Percentiles rank a stretch among this genome's conserved stretches.
Conservation (phyloP, 2,797 vertebrate genomes). For the Galago senegalensis region DNA sequence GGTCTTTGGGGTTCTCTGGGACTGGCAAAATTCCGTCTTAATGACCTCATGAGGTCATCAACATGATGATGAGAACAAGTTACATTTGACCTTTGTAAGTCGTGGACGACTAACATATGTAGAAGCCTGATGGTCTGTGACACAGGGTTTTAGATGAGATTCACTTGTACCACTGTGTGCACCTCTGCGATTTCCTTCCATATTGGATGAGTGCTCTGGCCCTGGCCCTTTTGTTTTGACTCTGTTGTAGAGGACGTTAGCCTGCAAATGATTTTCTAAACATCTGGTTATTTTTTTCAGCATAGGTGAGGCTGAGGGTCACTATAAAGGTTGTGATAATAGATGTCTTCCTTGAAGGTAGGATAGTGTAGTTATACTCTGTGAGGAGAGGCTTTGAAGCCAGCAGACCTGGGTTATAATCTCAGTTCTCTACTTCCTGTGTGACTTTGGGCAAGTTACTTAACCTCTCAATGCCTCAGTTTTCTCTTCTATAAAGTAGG, state of each 20-base stretch:
- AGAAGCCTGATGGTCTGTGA: neutral
- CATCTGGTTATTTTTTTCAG: neutral
- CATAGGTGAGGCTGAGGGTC: neutral
- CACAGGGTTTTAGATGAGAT: neutral
- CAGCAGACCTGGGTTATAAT: neutral
- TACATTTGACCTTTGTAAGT: neutral
- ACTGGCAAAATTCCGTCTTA: constrained; percentile 6
- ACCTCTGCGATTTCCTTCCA: neutral
- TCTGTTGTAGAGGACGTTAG: neutral
- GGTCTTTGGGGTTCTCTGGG: neutral
- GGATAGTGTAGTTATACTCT: neutral
- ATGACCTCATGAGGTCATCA: neutral
- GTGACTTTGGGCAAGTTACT: neutral
- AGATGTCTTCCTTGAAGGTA: neutral
- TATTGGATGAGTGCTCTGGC: neutral
- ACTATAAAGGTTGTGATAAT: neutral
- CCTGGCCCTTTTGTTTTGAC: constrained; percentile 7
- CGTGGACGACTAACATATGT: neutral
- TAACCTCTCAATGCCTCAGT: neutral
- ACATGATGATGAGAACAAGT: neutral
- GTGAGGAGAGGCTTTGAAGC: neutral
- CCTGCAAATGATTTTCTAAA: neutral
- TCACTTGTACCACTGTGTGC: neutral
- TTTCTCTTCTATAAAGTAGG: neutral
- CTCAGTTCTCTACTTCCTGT: neutral